Percentiles rank a stretch among this genome's conserved stretches.
These are phyloP conservation scores for Drosophila mulleri DNA, from an alignment of 2,888 invertebrate genomes.

Conservation along the genomic window DNA sequence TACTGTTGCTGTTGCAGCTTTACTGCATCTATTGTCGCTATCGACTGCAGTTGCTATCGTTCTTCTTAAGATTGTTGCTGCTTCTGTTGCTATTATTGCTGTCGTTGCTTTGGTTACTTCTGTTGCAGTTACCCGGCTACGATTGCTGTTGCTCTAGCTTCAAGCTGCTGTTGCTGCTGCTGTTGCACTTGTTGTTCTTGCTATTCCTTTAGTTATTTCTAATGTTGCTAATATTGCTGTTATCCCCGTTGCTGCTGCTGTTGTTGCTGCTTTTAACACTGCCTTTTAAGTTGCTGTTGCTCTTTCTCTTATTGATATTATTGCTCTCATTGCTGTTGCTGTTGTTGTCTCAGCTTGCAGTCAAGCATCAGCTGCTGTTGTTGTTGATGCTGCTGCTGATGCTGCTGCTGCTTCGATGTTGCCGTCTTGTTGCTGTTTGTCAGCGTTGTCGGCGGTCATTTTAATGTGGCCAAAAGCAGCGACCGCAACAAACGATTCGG, in stretches of 20 bases:
- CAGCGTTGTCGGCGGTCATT: constrained; percentile 77
- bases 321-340: background rate
- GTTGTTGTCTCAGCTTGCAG: background rate
- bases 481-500: constrained; percentile 76
- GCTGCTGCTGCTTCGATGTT: constrained; percentile 9
- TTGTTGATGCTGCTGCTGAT: background rate
- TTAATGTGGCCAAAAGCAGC: constrained; percentile 78
- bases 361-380: constrained; percentile 1
- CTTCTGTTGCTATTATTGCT: too few species aligned
- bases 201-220: background rate
- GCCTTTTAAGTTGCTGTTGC: too few species aligned
- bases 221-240: background rate
- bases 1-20: background rate
- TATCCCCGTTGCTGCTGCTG: background rate
- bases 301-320: background rate
- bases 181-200: background rate
- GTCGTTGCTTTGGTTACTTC: too few species aligned
- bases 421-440: constrained; percentile 21
- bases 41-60: too few species aligned
- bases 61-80: too few species aligned
- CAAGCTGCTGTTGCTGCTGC: too few species aligned
- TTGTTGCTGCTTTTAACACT: background rate
- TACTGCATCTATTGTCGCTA: background rate
- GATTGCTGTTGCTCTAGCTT: too few species aligned
- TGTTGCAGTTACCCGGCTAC: too few species aligned